These are phyloP conservation scores for Ophonus ardosiacus DNA, from an alignment of 2,888 invertebrate species.

Conservation along the genomic window DNA sequence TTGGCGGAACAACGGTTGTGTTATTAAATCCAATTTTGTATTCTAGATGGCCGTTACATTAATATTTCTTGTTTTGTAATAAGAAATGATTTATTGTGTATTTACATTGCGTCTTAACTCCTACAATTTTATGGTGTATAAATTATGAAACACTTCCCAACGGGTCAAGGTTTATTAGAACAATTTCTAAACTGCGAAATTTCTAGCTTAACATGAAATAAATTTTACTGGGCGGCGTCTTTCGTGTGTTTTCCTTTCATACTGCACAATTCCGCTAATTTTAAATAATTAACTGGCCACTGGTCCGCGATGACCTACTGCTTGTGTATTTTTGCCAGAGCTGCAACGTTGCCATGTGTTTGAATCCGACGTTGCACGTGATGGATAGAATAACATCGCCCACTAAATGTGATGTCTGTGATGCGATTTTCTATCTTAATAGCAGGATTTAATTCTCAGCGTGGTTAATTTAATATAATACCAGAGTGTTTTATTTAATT, in stretches of 20 bases:
- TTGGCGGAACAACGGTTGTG: too few relatives aligned
- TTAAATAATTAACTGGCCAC: conserved; percentile 36
- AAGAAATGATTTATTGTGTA: not conserved
- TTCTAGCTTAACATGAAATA: not conserved
- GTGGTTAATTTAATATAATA: conserved; percentile 8
- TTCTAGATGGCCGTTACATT: not conserved
- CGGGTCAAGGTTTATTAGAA: conserved; percentile 34
- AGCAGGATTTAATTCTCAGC: conserved; percentile 21
- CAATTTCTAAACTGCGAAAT: conserved; percentile 29
- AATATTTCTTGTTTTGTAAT: not conserved
- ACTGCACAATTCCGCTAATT: conserved; percentile 41
- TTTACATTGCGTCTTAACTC: not conserved
- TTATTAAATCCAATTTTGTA: too few relatives aligned
- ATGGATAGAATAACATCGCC: conserved; percentile 34
- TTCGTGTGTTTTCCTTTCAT: not conserved
- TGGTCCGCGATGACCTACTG: conserved; percentile 39
- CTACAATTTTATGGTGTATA: not conserved
- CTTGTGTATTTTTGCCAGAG: conserved; percentile 31
- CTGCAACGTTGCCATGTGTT: conserved; percentile 28
- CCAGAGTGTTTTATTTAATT: conserved; percentile 12
- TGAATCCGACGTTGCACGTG: conserved; percentile 17
- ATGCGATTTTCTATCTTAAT: conserved; percentile 49
- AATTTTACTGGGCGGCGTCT: not conserved
- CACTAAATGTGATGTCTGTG: conserved; percentile 43
- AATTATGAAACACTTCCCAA: not conserved